Conservation (phyloP, 2,113 vertebrate species). For the Uropsilus gracilis region DNA sequence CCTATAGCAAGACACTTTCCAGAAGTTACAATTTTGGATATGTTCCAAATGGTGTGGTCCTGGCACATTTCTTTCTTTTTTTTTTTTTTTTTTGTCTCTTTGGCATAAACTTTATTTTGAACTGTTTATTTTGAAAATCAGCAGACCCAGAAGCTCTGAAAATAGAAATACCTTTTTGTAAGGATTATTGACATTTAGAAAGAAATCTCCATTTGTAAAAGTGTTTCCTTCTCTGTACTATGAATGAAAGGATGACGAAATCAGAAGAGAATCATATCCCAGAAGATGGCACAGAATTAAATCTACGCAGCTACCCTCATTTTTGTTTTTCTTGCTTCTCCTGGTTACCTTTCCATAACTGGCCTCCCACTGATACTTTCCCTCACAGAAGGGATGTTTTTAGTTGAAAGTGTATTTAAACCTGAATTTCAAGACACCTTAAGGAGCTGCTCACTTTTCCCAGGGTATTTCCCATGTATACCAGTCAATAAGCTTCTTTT, state of each 20-base stretch:
- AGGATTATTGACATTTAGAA: neutral
- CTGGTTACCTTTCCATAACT: neutral
- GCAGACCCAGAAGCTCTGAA: neutral
- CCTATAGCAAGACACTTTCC: neutral
- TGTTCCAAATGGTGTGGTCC: neutral
- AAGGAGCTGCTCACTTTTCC: neutral
- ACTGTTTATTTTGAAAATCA: neutral
- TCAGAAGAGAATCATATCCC: neutral
- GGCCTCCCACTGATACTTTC: neutral
- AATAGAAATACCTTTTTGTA: neutral
- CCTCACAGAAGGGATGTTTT: neutral
- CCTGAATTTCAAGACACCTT: neutral
- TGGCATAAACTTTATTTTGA: neutral
- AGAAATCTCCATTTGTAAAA: neutral
- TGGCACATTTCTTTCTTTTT: neutral
- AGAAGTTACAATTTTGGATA: neutral
- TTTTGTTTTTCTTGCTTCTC: neutral
- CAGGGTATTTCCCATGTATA: neutral
- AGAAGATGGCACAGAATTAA: neutral
- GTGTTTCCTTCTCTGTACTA: neutral
- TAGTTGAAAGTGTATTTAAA: conserved; percentile 6
- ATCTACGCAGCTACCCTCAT: neutral
- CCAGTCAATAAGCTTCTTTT: neutral
- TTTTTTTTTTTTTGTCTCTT: no score
- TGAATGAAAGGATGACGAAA: neutral